Percentiles rank a stretch among this genome's conserved stretches.
phyloP scores from a whole-genome alignment of 2,888 invertebrate species.

The Limnephilus auricula region DNA sequence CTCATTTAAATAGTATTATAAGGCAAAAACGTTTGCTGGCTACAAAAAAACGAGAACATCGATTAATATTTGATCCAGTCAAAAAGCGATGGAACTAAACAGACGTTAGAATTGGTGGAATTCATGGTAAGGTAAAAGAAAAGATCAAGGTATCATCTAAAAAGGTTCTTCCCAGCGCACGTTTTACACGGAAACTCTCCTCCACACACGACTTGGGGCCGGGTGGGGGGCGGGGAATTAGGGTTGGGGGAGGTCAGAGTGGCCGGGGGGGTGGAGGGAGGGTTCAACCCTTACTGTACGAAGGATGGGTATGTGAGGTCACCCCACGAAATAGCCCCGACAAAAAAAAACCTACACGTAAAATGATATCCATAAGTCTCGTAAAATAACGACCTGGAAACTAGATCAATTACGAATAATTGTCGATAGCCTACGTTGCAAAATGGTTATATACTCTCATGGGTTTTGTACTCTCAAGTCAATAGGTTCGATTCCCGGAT shows the following conservation, averaged over 20 bases:
- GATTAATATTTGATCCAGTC: neutral
- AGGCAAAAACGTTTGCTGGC: neutral
- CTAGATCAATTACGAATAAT: neutral
- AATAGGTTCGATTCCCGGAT: neutral
- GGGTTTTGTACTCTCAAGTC: neutral
- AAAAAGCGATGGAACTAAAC: neutral
- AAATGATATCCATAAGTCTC: neutral
- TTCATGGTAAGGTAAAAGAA: neutral
- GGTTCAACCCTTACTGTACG: conserved; percentile 9
- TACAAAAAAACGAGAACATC: neutral
- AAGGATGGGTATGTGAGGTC: neutral
- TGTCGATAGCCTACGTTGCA: too few species aligned
- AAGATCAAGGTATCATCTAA: conserved; percentile 33
- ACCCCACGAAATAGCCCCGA: conserved; percentile 1
- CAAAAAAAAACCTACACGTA: neutral
- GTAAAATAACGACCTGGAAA: neutral
- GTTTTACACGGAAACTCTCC: conserved; percentile 35
- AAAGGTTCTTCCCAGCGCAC: conserved; percentile 32
- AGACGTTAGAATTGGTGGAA: neutral
- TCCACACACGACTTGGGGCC: neutral
- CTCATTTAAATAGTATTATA: neutral
- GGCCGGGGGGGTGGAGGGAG: neutral
- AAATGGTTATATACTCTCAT: too few species aligned
- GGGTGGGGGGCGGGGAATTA: neutral
- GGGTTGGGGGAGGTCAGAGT: neutral